Conservation (phyloP, 2,888 invertebrate genomes). For the Piscicola geometra region DNA sequence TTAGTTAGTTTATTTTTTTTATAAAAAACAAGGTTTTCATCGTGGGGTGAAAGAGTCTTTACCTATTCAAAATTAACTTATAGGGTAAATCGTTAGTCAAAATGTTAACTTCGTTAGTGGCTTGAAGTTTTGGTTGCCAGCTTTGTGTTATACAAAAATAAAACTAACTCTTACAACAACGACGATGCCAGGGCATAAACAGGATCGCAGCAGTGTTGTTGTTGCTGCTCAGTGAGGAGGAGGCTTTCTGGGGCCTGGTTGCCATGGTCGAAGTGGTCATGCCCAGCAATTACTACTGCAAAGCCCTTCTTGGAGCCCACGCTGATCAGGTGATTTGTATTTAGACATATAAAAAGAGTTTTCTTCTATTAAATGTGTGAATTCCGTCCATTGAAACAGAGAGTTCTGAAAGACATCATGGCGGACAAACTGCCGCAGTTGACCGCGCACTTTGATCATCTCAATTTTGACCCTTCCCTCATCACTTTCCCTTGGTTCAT, state of each 20-base stretch:
- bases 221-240: slow-evolving; percentile 60
- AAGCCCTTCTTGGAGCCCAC: slow-evolving; percentile 59
- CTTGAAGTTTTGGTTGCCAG: no score
- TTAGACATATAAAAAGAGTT: not conserved
- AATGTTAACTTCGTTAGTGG: no score
- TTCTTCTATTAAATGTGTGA: not conserved
- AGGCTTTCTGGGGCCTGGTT: slow-evolving; percentile 61
- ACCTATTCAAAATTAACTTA: no score
- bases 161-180: no score
- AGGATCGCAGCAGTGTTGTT: slow-evolving; percentile 60
- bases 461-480: slow-evolving; percentile 58
- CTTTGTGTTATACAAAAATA: no score
- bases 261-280: slow-evolving; percentile 60
- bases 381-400: slow-evolving; percentile 46
- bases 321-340: slow-evolving; percentile 58
- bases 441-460: slow-evolving; percentile 55
- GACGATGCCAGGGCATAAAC: slow-evolving; percentile 59
- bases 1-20: no score
- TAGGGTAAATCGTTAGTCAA: no score
- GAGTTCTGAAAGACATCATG: slow-evolving; percentile 60
- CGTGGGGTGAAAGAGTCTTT: no score
- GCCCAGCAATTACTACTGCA: slow-evolving; percentile 60
- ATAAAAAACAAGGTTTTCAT: no score
- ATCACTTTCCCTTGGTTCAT: slow-evolving; percentile 62
- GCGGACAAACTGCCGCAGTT: slow-evolving; percentile 59